Evolutionary conservation across 2,888 invertebrate species (phyloP).

Genomic region (Pharmacophagus antenor): DNA sequence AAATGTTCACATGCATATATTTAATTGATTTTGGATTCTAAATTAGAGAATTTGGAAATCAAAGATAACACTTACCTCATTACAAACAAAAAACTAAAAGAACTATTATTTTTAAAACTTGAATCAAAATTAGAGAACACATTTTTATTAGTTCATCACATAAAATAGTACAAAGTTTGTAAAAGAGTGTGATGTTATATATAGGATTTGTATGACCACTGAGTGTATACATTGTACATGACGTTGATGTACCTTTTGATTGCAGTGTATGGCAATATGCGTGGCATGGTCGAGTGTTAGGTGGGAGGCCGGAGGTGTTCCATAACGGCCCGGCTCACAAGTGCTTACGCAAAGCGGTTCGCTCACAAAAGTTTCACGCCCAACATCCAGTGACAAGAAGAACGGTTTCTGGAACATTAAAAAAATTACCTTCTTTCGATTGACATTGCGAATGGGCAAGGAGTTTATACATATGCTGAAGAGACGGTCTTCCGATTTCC

Average conservation of each 20-base stretch:
- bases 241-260: slow-evolving; percentile 60
- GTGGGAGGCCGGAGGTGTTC: slow-evolving; percentile 52
- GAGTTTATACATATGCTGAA: not conserved
- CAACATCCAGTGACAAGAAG: slow-evolving; percentile 65
- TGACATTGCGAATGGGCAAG: not conserved
- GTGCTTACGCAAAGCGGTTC: slow-evolving; percentile 50
- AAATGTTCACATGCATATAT: not conserved
- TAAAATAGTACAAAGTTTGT: too few species aligned
- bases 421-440: not conserved
- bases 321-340: slow-evolving; percentile 60
- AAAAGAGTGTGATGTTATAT: too few species aligned
- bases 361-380: slow-evolving; percentile 66
- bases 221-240: too few species aligned
- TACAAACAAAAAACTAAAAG: too few species aligned
- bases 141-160: too few species aligned
- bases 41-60: too few species aligned
- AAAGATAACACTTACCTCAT: too few species aligned
- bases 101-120: too few species aligned
- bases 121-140: too few species aligned
- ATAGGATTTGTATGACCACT: too few species aligned
- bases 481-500: too few species aligned
- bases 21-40: too few species aligned
- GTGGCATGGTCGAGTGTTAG: slow-evolving; percentile 55
- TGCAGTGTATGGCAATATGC: slow-evolving; percentile 57
- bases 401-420: slow-evolving; percentile 56